These are phyloP conservation scores for Sphaerodactylus townsendi DNA, from an alignment of 2,113 vertebrate genomes.

Conservation along the genomic window DNA sequence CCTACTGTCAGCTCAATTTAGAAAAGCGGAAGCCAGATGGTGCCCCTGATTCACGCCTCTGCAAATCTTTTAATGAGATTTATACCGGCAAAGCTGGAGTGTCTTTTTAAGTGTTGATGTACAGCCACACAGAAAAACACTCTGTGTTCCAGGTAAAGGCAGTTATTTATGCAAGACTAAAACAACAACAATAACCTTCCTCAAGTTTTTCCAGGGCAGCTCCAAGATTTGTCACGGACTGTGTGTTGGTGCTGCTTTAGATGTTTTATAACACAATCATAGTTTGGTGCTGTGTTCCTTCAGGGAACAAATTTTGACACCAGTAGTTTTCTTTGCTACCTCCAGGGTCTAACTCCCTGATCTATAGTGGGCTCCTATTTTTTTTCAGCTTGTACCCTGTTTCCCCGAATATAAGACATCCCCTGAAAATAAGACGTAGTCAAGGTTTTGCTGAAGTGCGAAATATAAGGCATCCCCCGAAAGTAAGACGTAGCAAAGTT, in stretches of 20 bases:
- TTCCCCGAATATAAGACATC: no score
- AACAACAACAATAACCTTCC: no score
- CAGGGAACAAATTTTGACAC: not conserved
- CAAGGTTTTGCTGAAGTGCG: no score
- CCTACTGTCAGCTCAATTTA: not conserved
- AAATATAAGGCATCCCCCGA: no score
- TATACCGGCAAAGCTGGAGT: rapidly evolving
- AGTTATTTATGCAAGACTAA: not conserved
- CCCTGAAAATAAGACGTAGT: no score
- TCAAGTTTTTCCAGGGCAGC: rapidly evolving
- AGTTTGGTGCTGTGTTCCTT: not conserved
- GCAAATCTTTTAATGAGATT: conserved; percentile 33
- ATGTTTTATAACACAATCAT: not conserved
- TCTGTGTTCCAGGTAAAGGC: rapidly evolving
- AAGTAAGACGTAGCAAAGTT: no score
- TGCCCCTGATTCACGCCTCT: not conserved
- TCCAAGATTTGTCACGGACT: rapidly evolving
- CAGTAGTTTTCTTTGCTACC: not conserved
- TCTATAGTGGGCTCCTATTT: not conserved
- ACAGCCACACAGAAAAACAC: rapidly evolving
- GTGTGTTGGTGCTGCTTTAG: rapidly evolving
- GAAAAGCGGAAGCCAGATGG: not conserved
- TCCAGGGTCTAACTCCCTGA: not conserved
- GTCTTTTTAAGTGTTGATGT: rapidly evolving
- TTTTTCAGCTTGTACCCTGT: no score